Evolutionary conservation across 2,113 vertebrate species (phyloP).

Genomic region (Coryphaenoides rupestris): DNA sequence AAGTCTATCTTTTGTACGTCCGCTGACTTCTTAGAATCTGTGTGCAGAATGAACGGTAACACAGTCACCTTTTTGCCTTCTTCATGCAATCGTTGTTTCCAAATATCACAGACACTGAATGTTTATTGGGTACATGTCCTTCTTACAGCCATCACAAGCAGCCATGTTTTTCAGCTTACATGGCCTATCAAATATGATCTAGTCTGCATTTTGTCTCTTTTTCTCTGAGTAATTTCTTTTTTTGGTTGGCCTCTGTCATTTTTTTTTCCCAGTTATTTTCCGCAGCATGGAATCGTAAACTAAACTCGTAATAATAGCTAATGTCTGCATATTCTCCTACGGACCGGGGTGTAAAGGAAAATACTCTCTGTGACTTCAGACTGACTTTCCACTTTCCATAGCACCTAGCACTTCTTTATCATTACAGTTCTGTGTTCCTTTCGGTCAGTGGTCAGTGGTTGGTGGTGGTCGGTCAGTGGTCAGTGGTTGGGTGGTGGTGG

Average conservation of each 20-base stretch:
- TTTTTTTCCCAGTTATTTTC: conserved; percentile 45
- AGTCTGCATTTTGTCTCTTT: conserved; percentile 32
- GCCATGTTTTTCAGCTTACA: conserved; percentile 16
- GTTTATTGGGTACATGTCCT: not conserved
- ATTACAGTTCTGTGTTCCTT: not conserved
- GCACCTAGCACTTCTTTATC: not conserved
- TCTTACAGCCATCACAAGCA: conserved; percentile 16
- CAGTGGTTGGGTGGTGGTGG: not conserved
- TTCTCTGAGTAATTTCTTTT: conserved; percentile 10
- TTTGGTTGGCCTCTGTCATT: not conserved
- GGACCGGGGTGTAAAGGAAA: conserved; percentile 34
- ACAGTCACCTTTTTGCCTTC: not conserved
- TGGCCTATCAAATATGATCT: not conserved
- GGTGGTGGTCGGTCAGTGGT: not conserved
- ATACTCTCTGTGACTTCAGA: conserved; percentile 33
- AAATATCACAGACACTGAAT: not conserved
- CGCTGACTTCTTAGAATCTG: too few relatives aligned
- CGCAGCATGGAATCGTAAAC: conserved; percentile 33
- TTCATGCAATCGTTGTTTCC: not conserved
- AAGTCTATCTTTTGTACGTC: too few relatives aligned
- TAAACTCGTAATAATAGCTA: conserved; percentile 29
- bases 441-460: conserved; percentile 4
- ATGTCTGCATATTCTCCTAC: conserved; percentile 42
- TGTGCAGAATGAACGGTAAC: too few relatives aligned
- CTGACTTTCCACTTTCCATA: conserved; percentile 23